Base-by-base conservation (phyloP, 1,140 invertebrate species). In the Colletes latitarsis region DNA sequence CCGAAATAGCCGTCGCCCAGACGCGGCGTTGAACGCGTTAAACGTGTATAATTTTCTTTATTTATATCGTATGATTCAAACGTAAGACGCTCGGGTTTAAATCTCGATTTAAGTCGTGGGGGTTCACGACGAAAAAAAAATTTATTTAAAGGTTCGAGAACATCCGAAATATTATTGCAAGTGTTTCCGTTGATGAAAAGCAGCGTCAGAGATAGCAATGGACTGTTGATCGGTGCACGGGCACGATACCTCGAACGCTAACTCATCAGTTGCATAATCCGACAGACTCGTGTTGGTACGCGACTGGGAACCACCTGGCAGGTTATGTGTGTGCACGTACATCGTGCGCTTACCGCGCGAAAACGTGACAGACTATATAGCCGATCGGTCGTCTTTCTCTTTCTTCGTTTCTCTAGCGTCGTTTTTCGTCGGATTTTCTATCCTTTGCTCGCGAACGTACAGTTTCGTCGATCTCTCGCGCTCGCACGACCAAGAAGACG, bases 251-350 rank as follows among this genome's bases (percentile, higher is more conserved):
- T 83, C 78, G 75, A 82, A 84, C 43, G 85, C 77, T 71, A 80
- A 71, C 78, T 86, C 88, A 84, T 89, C 88, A 82, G 77, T 88
- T 89, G 82, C 86, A 88, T 89, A 89, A 89, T 81, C 75, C 64
- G 74, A 62, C 64, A 19, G 52, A 78, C 63, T 55, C 58, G 58
- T 66, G 49, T 84, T 60, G 55, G 49, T 77, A 79, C 76, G 19
- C 68, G 62, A 58, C 21, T 66, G 52, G 30, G 53, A 15, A 58
- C 68, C 64, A 30, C 49, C 39, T 62, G 10, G 43, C 72, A 43
- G 41, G 49, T 17, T 49, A 60, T 43, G 70, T 64, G 55, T 19
- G 76, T n/a, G 74, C 83, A 64, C 77, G 66, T 52, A 55, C 43
- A 68, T 66, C 73, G 63, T 75, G 70, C 55, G 73, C 57, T 70